Percentiles rank a stretch among this genome's conserved stretches.
Evolutionary conservation across 2,797 vertebrate genomes (phyloP).

Genomic region (Squalus acanthias): DNA sequence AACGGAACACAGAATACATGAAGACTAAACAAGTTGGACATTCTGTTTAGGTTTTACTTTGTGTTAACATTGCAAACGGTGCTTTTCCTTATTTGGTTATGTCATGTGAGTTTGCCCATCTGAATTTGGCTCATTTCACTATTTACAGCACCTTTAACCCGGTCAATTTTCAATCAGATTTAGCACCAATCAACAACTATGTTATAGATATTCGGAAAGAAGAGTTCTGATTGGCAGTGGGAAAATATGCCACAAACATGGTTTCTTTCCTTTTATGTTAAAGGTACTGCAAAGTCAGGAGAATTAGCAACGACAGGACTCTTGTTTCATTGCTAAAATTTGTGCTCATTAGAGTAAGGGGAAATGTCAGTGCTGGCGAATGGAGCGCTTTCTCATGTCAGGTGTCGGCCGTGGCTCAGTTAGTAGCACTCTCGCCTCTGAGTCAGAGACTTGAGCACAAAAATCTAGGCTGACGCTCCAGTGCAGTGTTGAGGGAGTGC

Average conservation of each 20-base stretch:
- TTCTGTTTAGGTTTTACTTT: background rate
- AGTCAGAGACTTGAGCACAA: too few species aligned
- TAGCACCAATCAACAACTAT: background rate
- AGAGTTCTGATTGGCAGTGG: background rate
- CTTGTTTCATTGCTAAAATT: background rate
- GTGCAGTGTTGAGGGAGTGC: too few species aligned
- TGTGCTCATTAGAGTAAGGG: background rate
- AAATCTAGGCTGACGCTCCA: too few species aligned
- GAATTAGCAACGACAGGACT: background rate
- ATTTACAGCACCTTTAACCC: background rate
- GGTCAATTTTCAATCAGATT: too few species aligned
- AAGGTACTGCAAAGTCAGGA: background rate
- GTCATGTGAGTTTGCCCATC: background rate
- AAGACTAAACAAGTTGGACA: constrained; percentile 5
- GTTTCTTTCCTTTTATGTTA: background rate
- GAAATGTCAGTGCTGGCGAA: background rate
- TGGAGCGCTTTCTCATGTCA: background rate
- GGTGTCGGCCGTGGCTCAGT: too few species aligned
- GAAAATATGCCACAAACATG: too few species aligned
- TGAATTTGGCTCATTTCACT: background rate
- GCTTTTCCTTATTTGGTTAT: constrained; percentile 18
- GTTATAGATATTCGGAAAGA: background rate
- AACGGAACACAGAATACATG: background rate
- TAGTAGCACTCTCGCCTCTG: too few species aligned
- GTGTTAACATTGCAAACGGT: background rate